These are phyloP conservation scores for Chaenodraco wilsoni DNA, from an alignment of 2,797 vertebrate genomes.

Conservation along the genomic window DNA sequence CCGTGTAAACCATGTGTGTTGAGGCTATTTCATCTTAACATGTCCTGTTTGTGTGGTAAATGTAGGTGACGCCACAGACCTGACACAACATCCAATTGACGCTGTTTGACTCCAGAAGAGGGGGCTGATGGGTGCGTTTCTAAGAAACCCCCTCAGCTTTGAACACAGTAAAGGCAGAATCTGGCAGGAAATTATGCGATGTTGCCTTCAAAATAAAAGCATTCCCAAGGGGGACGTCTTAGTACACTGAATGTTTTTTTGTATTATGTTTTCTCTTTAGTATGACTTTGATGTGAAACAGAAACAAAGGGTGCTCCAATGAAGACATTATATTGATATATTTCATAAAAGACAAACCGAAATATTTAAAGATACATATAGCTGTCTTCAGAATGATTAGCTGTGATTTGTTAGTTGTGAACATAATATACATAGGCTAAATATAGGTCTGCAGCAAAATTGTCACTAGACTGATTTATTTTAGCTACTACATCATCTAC, in stretches of 20 bases:
- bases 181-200: constrained; percentile 56
- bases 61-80: constrained; percentile 45
- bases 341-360: not conserved
- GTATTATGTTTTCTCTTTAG: not conserved
- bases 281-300: not conserved
- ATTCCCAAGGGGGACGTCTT: constrained; percentile 22
- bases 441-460: not conserved
- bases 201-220: constrained; percentile 72
- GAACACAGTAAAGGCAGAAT: constrained; percentile 41
- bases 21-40: constrained; percentile 16
- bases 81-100: constrained; percentile 49
- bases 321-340: not conserved
- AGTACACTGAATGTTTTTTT: not conserved
- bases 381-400: not conserved
- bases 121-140: constrained; percentile 81
- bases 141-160: constrained; percentile 85
- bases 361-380: not conserved
- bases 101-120: constrained; percentile 83
- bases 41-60: constrained; percentile 22
- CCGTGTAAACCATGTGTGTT: not conserved
- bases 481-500: not conserved
- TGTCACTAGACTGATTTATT: not conserved
- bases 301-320: not conserved
- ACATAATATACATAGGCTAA: not conserved
- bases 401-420: not conserved